Evolutionary conservation across 2,888 invertebrate species (phyloP).

Genomic region (Neoascia interrupta): DNA sequence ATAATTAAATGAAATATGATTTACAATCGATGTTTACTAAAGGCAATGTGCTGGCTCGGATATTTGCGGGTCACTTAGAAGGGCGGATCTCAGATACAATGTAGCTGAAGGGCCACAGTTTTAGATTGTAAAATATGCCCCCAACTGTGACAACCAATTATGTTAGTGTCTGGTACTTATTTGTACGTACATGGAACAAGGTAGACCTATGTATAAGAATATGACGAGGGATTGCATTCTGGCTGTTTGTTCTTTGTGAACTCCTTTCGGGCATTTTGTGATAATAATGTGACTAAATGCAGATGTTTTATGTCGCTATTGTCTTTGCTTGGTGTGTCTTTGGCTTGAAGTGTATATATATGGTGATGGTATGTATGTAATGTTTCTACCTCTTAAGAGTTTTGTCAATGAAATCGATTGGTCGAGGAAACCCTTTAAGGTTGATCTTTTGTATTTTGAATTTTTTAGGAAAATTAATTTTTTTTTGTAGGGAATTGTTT

Average conservation of each 20-base stretch:
- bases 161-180: conserved; percentile 41
- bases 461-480: conserved; percentile 10
- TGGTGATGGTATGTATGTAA: not conserved
- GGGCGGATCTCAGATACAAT: conserved; percentile 9
- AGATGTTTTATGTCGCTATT: conserved; percentile 63
- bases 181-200: conserved; percentile 37
- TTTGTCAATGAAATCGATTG: conserved; percentile 64
- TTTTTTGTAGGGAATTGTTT: too few relatives aligned
- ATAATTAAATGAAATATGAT: conserved; percentile 12
- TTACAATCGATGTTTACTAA: conserved; percentile 5
- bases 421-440: conserved; percentile 51
- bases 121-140: conserved; percentile 56
- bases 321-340: too few relatives aligned
- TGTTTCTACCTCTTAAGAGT: conserved; percentile 7
- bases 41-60: not conserved
- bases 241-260: conserved; percentile 35
- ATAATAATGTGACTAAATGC: conserved; percentile 58
- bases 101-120: conserved; percentile 35
- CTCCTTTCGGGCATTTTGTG: conserved; percentile 48
- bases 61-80: conserved; percentile 31
- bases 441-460: not conserved
- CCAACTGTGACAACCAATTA: conserved; percentile 64
- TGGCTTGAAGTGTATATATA: too few relatives aligned
- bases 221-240: conserved; percentile 32
- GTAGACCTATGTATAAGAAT: not conserved